Evolutionary conservation across 1,140 invertebrate species (phyloP), one percentile per base, ranked within the genome.

Genomic region (Cotesia glomerata): DNA sequence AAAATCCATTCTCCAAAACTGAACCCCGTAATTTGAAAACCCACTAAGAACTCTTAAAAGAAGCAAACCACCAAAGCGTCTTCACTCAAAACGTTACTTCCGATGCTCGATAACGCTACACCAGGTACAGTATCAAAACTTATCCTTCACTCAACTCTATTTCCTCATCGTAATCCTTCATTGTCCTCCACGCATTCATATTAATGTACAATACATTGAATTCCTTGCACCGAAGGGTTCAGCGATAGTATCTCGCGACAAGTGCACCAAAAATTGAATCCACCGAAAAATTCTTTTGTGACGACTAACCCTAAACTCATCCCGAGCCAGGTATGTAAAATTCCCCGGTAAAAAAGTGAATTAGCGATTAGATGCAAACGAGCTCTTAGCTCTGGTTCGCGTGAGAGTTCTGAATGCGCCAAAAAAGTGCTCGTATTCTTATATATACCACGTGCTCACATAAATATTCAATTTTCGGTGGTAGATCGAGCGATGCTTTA

Each of bases 401-500:
- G n/a, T 56, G 52, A 56, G 52, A 45, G 39, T 45, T 5, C 39
- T 5, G 5, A 45, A 9, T 45, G 7, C 11, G 11, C 39, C 11
- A 7, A 45, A 45, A 11, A 45, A 45, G 11, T 9, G 11, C 39
- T 45, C 8, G 7, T 45, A 45, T 45, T 9, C 39, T 9, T 45
- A 45, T 11, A 45, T 45, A 45, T 45, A 45, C 39, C 71, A 52
- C 64, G 71, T 67, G 71, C 71, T 54, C 36, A 35, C 45, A 72
- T 67, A 72, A 67, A 51, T 67, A 72, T 64, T 64, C 62, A 72
- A 72, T 72, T 69, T 69, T 73, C 39, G 39, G 39, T 9, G 7
- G 39, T 11, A 45, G 26, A 26, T 26, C 26, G 26, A 26, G 26
- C 26, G 26, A 26, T 26, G 26, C 26, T 26, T 26, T 26, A 26